These are phyloP conservation scores for Amitus sp. DNA, from an alignment of 2,888 invertebrate species.

Conservation along the genomic window DNA sequence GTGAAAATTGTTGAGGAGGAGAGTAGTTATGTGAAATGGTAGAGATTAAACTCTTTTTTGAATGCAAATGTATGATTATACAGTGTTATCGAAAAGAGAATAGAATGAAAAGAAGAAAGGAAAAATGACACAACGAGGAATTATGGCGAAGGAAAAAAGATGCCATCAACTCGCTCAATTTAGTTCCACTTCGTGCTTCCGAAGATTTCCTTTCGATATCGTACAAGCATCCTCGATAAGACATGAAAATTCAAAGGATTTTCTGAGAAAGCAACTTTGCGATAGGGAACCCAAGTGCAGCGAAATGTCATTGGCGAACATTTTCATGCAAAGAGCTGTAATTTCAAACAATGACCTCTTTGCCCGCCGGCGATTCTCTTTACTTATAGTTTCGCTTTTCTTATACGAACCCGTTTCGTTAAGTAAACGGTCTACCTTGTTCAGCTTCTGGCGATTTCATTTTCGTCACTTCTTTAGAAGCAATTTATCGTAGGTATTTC, in stretches of 20 bases:
- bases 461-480: no score
- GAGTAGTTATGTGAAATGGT: constrained; percentile 66
- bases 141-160: constrained; percentile 30
- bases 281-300: no score
- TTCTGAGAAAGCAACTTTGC: no score
- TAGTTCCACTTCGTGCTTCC: no score
- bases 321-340: constrained; percentile 40
- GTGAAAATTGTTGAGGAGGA: constrained; percentile 41
- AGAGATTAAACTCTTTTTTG: constrained; percentile 68
- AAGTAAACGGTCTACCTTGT: constrained; percentile 28
- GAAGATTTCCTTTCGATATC: no score
- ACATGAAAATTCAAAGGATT: constrained; percentile 24
- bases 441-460: constrained; percentile 30
- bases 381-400: constrained; percentile 25
- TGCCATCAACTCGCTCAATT: constrained; percentile 8
- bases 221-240: no score
- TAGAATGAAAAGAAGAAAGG: constrained; percentile 21
- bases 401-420: constrained; percentile 35
- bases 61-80: constrained; percentile 71
- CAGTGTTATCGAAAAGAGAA: constrained; percentile 41
- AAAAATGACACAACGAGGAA: constrained; percentile 10
- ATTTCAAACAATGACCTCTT: constrained; percentile 42
- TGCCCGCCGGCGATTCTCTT: constrained; percentile 32
- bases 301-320: constrained; percentile 36
- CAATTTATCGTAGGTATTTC: no score